Base-by-base conservation (phyloP, 1,140 invertebrate species). In the Cotesia glomerata region DNA sequence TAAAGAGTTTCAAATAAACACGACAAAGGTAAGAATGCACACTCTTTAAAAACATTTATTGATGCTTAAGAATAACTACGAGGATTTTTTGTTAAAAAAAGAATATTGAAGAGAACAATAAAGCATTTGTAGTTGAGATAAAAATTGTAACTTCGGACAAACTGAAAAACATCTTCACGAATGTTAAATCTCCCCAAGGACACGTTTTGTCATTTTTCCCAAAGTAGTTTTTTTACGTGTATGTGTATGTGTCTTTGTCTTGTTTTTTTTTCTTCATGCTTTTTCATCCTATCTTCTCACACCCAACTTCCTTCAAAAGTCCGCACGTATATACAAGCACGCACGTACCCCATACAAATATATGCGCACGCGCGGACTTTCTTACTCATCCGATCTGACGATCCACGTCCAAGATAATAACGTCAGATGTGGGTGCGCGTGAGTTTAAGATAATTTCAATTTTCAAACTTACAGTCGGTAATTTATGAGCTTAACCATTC, bases 381-480 rank as follows among this genome's bases (percentile, higher is more conserved):
- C 16, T n/a, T 54, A 18, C 58, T 8, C 36, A 35, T 26, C 16
- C 18, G 18, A 52, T 36, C 36, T n/a, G 35, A 34, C 36, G 63
- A 77, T 72, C 62, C 68, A 69, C 18, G 56, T 61, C 72, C 71
- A 74, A 74, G 75, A 76, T 74, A 76, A 76, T 76, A 74, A 36
- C 36, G 54, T 58, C 63, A 58, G 72, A 74, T 69, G 75, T 74
- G 75, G 71, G 72, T 74, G 32, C 49, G 75, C 75, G 69, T 76
- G 64, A 66, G 59, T 69, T 61, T 58, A 54, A 71, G 74, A 80
- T 80, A 79, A 80, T 80, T 80, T 77, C 69, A 67, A 67, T 67
- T 76, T 72, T 54, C 45, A 70, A 56, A 65, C 4, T 54, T 54
- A 16, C 11, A 26, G 26, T 26, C 26, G 1, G 26, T 26, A 45